These are phyloP conservation scores for Capreolus pygargus DNA, from an alignment of 2,113 vertebrate genomes.

Conservation along the genomic window DNA sequence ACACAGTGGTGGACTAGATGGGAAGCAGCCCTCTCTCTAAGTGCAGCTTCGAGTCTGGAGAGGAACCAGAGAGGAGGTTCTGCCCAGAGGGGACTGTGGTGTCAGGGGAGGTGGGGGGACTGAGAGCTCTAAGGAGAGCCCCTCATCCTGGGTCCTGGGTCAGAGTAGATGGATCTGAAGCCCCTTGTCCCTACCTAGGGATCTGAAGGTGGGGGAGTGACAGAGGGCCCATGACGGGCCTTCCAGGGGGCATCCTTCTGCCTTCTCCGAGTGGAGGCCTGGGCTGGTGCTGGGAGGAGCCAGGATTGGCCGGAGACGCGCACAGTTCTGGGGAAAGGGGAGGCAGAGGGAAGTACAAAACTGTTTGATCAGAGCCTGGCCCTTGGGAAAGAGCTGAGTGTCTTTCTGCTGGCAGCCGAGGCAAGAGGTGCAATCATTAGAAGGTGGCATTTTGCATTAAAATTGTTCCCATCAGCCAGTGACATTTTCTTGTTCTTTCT, in stretches of 20 bases:
- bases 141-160: not conserved
- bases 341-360: not conserved
- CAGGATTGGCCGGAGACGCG: not conserved
- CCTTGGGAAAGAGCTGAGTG: conserved; percentile 49
- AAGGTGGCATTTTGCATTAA: conserved; percentile 71
- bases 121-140: not conserved
- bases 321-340: not conserved
- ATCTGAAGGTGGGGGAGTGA: not conserved
- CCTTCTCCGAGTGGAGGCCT: not conserved
- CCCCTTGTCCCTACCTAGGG: not conserved
- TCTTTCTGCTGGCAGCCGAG: conserved; percentile 39
- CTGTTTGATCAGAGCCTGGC: conserved; percentile 46
- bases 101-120: too few relatives aligned
- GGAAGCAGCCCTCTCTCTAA: not conserved
- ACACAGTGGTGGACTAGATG: not conserved
- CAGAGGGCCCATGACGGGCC: not conserved
- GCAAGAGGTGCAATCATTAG: conserved; percentile 48
- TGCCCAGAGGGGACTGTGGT: fast-evolving
- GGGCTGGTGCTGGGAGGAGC: not conserved
- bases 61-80: not conserved
- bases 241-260: not conserved
- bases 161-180: not conserved
- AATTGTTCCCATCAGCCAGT: conserved; percentile 68
- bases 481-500: conserved; percentile 74
- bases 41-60: not conserved